phyloP scores from a whole-genome alignment of 2,113 vertebrate genomes.

The Perca fluviatilis region DNA sequence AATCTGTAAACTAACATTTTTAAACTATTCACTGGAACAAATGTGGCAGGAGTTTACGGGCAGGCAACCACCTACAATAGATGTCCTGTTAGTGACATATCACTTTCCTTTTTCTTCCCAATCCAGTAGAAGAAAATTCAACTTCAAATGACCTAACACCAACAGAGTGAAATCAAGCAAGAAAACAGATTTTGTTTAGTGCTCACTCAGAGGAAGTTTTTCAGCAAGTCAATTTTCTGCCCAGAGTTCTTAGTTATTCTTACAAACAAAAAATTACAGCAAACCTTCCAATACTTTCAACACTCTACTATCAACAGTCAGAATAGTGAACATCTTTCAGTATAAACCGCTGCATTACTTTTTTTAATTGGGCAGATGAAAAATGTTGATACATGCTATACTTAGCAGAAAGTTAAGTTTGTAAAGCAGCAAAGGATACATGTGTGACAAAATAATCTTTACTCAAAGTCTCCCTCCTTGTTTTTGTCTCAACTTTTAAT shows the following conservation, averaged over 20 bases:
- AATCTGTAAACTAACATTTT: neutral
- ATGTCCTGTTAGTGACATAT: neutral
- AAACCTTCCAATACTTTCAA: conserved; percentile 1
- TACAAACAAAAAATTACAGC: neutral
- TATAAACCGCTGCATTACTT: neutral
- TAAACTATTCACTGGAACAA: neutral
- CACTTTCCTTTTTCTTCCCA: neutral
- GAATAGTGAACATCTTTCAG: neutral
- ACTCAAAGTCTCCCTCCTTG: neutral
- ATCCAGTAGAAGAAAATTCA: neutral
- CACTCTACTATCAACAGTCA: neutral
- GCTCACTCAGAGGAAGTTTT: neutral
- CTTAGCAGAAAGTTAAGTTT: neutral
- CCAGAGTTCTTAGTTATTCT: neutral
- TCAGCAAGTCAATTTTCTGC: neutral
- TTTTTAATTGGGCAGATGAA: neutral
- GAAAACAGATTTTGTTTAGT: neutral
- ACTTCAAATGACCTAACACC: neutral
- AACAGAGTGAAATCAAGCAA: neutral
- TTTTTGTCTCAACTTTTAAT: neutral
- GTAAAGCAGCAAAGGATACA: neutral
- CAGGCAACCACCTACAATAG: neutral
- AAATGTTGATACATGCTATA: neutral
- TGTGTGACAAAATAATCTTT: neutral
- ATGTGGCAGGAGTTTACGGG: neutral